Evolutionary conservation across 2,797 vertebrate species (phyloP).

Genomic region (Lithobates sylvaticus): DNA sequence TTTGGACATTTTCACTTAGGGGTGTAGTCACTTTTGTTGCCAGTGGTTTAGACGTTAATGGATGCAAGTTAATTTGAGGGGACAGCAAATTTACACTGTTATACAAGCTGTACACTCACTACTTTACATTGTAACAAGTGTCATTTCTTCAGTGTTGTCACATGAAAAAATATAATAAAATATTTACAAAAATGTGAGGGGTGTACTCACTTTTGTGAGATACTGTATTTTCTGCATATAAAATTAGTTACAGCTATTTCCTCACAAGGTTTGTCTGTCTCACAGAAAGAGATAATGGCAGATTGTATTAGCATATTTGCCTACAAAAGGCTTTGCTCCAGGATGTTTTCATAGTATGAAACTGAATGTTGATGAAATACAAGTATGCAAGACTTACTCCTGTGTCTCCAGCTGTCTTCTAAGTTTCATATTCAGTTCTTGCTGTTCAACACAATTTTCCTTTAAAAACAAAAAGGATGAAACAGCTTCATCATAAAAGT

Average conservation of each 20-base stretch:
- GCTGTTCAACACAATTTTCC: slow-evolving; percentile 64
- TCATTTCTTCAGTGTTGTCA: too few species aligned
- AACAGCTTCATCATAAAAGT: slow-evolving; percentile 32
- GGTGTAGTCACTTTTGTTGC: too few species aligned
- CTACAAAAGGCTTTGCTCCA: not conserved
- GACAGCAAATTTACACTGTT: too few species aligned
- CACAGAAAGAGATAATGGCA: not conserved
- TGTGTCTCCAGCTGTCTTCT: slow-evolving; percentile 64
- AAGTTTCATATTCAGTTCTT: slow-evolving; percentile 66
- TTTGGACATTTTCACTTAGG: too few species aligned
- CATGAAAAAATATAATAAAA: too few species aligned
- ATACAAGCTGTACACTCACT: too few species aligned
- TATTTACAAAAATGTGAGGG: too few species aligned
- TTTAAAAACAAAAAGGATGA: slow-evolving; percentile 40
- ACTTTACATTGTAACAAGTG: too few species aligned
- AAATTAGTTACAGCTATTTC: not conserved
- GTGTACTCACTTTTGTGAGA: too few species aligned
- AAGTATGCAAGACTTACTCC: slow-evolving; percentile 46
- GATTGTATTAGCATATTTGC: slow-evolving; percentile 4
- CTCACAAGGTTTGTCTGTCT: not conserved
- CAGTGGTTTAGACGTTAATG: too few species aligned
- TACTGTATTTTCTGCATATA: not conserved
- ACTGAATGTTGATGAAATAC: slow-evolving; percentile 28
- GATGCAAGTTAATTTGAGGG: too few species aligned
- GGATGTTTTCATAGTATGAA: slow-evolving; percentile 14